These are phyloP conservation scores for Gymnocephalus cernua DNA, from an alignment of 2,113 vertebrate genomes.

Conservation along the genomic window DNA sequence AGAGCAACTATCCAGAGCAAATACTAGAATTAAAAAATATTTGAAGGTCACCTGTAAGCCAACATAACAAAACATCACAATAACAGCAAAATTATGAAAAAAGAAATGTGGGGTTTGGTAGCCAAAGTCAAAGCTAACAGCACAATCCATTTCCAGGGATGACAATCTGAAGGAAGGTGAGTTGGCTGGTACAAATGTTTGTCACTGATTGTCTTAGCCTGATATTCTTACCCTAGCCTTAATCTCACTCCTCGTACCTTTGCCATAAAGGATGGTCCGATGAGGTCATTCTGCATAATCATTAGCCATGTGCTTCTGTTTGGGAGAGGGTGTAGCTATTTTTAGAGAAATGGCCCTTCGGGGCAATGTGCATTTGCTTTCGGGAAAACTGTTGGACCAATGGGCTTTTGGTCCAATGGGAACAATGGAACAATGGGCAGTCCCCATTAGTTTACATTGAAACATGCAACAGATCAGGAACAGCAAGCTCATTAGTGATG, in stretches of 20 bases:
- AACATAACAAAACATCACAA: too few relatives aligned
- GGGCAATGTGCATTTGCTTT: too few relatives aligned
- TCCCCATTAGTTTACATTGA: not conserved
- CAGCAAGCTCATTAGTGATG: conserved; percentile 43
- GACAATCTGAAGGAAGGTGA: conserved; percentile 2
- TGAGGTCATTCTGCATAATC: too few relatives aligned
- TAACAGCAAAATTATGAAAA: not conserved
- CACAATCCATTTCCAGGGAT: not conserved
- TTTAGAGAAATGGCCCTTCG: too few relatives aligned
- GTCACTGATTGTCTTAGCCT: not conserved
- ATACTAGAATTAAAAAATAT: not conserved
- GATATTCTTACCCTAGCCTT: too few relatives aligned
- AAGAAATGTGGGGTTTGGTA: not conserved
- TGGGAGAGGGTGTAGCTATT: too few relatives aligned
- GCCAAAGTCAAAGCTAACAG: not conserved
- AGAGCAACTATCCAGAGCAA: not conserved
- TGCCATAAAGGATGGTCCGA: too few relatives aligned
- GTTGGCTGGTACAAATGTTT: conserved; percentile 28
- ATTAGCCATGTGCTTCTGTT: too few relatives aligned
- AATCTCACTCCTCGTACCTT: too few relatives aligned
- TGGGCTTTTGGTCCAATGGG: too few relatives aligned
- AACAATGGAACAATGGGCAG: too few relatives aligned
- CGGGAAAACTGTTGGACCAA: too few relatives aligned
- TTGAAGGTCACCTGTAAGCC: not conserved
- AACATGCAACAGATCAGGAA: conserved; percentile 1